Base-by-base conservation (phyloP, 2,797 vertebrate genomes). In the Synaphobranchus kaupii region DNA sequence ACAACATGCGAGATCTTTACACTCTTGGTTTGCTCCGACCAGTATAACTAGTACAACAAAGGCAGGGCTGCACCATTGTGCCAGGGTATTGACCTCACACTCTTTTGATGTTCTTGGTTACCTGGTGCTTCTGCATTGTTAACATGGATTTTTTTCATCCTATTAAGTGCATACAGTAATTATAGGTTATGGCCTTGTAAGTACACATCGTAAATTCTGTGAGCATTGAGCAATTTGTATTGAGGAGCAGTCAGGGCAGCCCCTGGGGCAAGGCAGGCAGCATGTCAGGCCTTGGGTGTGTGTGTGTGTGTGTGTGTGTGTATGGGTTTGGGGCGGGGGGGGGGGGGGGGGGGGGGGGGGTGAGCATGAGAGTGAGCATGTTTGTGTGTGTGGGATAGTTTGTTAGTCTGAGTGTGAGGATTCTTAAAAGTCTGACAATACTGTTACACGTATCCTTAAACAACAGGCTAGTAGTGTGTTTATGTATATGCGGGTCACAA, bases 171-270 rank as follows among this genome's bases (percentile, higher is more conserved):
- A 96, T 93, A 94, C 76, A 13, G 76, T 39, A 48, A 80, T 44
- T 44, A 80, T 39, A 80, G 47, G 76, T 22, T 22, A 48, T 44
- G 76, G 22, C 25, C 25, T 52, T 54, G 93, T 95, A 95, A 96
- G 96, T 95, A 96, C 95, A 92, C 15, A 91, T 91, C 89, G 90
- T 89, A 96, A 95, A 91, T 71, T 85, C 92, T 91, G 93, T 92
- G 92, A 95, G 96, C 94, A 94, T 93, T 91, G 90, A 94, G 92
- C 95, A 95, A 96, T 96, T 96, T 96, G 95, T 96, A 95, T 94
- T 91, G 93, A 94, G 91, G 93, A 95, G 91, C 91, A 94, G 93
- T 89, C 93, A 92, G 94, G 93, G 91, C 92, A 84, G 91, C 92
- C 94, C 95, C 94, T 90, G 87, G 93, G 95, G 95, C 94, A 73